Conservation (phyloP, 1,140 invertebrate genomes). For the Camponotus vicinus region DNA sequence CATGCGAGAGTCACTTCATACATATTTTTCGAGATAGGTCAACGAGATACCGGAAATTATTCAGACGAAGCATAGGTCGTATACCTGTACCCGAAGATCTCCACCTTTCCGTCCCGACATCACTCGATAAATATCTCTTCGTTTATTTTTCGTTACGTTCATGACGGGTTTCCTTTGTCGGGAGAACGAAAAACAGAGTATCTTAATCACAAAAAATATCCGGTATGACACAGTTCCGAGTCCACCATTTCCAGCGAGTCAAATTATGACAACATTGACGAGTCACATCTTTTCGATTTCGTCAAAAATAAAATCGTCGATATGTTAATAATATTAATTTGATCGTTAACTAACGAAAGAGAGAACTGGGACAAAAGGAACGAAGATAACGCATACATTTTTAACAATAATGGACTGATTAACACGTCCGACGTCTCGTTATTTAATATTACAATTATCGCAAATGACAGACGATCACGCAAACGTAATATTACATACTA, state of each 20-base stretch:
- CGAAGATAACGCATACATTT: too few relatives aligned
- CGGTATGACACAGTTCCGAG: neutral
- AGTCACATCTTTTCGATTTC: neutral
- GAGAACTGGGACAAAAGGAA: too few relatives aligned
- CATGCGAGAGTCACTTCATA: conserved; percentile 38
- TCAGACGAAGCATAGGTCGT: conserved; percentile 69
- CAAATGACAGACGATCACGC: neutral
- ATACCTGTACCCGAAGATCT: conserved; percentile 15
- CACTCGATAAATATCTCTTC: conserved; percentile 27
- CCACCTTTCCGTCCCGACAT: conserved; percentile 2
- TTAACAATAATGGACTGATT: neutral
- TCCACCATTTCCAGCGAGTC: conserved; percentile 10
- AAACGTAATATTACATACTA: neutral
- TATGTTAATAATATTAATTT: neutral
- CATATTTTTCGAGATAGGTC: conserved; percentile 76
- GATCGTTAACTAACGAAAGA: neutral
- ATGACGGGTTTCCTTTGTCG: neutral
- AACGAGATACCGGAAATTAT: conserved; percentile 77
- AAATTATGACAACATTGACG: neutral
- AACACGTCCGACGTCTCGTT: neutral
- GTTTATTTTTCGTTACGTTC: conserved; percentile 5
- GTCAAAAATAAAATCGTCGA: neutral
- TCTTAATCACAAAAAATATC: neutral
- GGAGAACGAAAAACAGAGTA: neutral
- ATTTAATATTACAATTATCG: neutral